These are phyloP conservation scores for Anodontia alba DNA, from an alignment of 2,888 invertebrate genomes.

Conservation along the genomic window DNA sequence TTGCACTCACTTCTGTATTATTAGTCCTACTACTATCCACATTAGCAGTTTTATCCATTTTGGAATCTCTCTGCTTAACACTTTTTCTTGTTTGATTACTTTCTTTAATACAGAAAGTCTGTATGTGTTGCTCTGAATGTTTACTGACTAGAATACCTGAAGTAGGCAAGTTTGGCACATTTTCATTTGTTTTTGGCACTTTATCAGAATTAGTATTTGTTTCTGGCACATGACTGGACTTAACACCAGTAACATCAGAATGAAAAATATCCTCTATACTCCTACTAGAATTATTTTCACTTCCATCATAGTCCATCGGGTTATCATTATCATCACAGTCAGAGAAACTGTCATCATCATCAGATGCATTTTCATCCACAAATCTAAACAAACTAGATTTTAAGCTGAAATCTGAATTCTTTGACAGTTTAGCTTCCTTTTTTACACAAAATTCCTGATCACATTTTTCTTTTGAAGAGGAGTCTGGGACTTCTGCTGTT, in stretches of 20 bases:
- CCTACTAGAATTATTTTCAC: not conserved
- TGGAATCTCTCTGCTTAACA: not conserved
- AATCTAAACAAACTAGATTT: conserved; percentile 29
- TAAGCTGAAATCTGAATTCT: not conserved
- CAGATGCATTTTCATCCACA: conserved; percentile 5
- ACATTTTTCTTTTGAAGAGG: no score
- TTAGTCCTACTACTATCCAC: not conserved
- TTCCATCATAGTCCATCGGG: not conserved
- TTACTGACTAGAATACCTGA: not conserved
- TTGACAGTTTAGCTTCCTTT: not conserved
- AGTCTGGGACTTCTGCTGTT: no score
- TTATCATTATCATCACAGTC: conserved; percentile 29
- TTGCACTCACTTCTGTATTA: not conserved
- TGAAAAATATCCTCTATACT: not conserved
- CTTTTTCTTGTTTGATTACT: not conserved
- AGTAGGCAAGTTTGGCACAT: not conserved
- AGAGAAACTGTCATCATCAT: conserved; percentile 7
- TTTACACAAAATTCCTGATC: no score
- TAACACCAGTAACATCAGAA: not conserved
- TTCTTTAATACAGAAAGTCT: not conserved
- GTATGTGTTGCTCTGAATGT: not conserved
- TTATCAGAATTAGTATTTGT: not conserved
- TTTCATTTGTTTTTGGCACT: not conserved
- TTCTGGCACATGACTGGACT: not conserved
- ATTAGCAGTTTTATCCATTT: not conserved